Base-by-base conservation (phyloP, 2,113 vertebrate genomes). In the Notiomystis cincta region DNA sequence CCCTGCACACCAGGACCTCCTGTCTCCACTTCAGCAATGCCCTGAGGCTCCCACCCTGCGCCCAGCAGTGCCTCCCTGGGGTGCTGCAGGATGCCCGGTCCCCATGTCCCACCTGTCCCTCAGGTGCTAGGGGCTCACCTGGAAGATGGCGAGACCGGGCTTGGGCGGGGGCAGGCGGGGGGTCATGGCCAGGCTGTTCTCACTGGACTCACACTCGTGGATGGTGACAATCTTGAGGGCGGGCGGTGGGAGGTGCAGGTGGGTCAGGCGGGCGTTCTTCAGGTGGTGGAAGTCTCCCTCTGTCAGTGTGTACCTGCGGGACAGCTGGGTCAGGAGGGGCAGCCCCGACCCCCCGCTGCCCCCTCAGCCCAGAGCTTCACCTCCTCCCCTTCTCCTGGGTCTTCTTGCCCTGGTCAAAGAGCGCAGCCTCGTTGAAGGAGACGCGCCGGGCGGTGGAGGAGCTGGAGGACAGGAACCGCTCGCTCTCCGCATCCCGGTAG, bases 241-340 rank as follows among this genome's bases (percentile, higher is more conserved):
- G 0, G 99, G 98, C 0, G 99, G 97, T 0, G 99, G 98, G 44
- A 99, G 98, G 96, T 99, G 98, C 83, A 99, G 98, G 97, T 99
- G 98, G 9, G 98, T 99, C 95, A 99, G 98, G 37, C 99, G 98
- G 8, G 99, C 99, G 0, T 99, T 99, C 98, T 99, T 99, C 93
- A 99, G 97, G 97, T 99, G 99, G 96, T 99, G 99, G 92, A 99
- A 99, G 72, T 99, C 99, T 1, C 99, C 99, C 86, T 99, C 99
- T 0, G 99, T 99, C 96, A 99, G 98, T 6, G 99, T 99, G 96
- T 99, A 99, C 98, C 99, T 99, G 96, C 3, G 3, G 10, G 53
- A 66, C 40, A 37, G 4, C 35, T 1, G 1, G 9, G 44, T 87
- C 19, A 76, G 71, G 33, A 71, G 38, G 4, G 23, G 78, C 4